Base-by-base conservation (phyloP, 1,140 invertebrate genomes). In the Drosophila pruinosa region DNA sequence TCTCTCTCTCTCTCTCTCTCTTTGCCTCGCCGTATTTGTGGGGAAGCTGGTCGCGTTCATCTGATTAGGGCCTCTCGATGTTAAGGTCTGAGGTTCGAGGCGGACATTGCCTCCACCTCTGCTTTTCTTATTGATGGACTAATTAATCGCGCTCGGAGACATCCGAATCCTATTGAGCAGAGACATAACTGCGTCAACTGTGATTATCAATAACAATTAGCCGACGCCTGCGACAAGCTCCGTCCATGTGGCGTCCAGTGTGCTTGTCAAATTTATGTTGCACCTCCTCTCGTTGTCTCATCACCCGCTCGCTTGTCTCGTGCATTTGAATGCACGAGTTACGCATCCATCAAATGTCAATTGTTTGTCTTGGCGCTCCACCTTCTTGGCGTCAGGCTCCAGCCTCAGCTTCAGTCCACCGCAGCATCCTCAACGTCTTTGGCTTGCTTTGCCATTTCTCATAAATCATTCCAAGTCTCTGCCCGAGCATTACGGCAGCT, bases 291-390 rank as follows among this genome's bases (percentile, higher is more conserved):
- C 2, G 12, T 17, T n/a, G 8, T 22, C 5, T 31, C 54, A 10
- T 14, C 47, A 26, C 31, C 19, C 39, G 39, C 19, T 24, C 41
- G 47, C 47, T 50, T 12, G 10, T 31, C 17, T 1, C 19, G 4
- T 63, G n/a, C 72, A 88, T 88, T 88, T 88, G 78, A 88, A 88
- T 88, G 82, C 82, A 88, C 75, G 64, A 88, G 82, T 88, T 88
- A 88, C 82, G 82, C 82, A 88, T 88, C 82, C 82, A 88, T 88
- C 82, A 88, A 82, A 88, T 88, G 82, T 88, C 82, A 88, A 88
- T 88, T 88, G 82, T 88, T 88, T 88, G 82, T 81, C 81, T 78
- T 77, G 82, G 81, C 82, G 82, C 78, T 86, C 82, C 74, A 79
- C 72, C 77, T 81, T 61, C 72, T 47, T 36, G 68, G 36, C 68